Evolutionary conservation across 2,888 invertebrate genomes (phyloP), one percentile per base, ranked within the genome.

Genomic region (Coremacera marginata): DNA sequence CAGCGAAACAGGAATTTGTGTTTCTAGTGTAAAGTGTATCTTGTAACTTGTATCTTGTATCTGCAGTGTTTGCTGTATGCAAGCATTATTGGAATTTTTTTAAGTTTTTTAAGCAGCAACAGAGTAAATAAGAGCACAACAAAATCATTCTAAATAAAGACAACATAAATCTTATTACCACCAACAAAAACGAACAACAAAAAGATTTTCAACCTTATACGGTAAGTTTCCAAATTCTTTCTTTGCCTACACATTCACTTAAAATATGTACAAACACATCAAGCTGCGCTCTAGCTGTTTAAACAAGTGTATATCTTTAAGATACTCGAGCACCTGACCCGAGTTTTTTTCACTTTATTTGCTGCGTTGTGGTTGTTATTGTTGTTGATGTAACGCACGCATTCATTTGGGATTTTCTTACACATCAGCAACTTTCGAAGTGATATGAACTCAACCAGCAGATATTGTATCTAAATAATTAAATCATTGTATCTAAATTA

Each of bases 361-460:
- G 27, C 25, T 60, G 27, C 44, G 11, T 3, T 44, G 37, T n/a
- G n/a, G n/a, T 37, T 37, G 37, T 8, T 37, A 22, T 44, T 49
- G 49, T 34, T 65, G 31, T 65, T 34, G 37, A 65, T 65, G 34
- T 65, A 52, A 51, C 16, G 25, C 44, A 44, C 68, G 68, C 68
- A 68, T 9, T 51, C 31, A 31, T 7, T 25, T 14, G 27, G 44
- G 25, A 60, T 60, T 14, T 27, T n/a, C 68, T 22, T 27, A 68
- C 68, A 51, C 51, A 68, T 62, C 81, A 60, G 77, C 79, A 76
- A 78, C 79, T 78, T 77, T 44, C 7, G 7, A 14, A 44, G 44
- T 44, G 44, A 44, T 44, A 11, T 14, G 11, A 44, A 44, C 11
- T 11, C 44, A 44, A 44, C 1, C 19, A 51, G 27, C n/a, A n/a